Evolutionary conservation across 1,140 invertebrate genomes (phyloP).

Genomic region (Campoletis sonorensis): DNA sequence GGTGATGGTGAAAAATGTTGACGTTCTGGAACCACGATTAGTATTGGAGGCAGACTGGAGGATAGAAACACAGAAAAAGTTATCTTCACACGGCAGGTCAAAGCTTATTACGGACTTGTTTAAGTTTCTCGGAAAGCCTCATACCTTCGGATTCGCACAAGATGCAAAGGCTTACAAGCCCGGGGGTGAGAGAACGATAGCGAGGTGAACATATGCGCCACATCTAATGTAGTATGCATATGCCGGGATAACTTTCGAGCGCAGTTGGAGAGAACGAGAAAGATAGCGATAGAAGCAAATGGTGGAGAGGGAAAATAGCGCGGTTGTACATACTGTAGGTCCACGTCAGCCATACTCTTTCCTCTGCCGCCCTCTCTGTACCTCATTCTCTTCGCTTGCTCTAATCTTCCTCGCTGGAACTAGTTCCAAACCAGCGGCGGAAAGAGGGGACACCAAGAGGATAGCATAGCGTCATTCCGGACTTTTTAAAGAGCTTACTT

Average conservation of each 20-base stretch:
- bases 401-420: slow-evolving; percentile 31
- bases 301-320: background rate
- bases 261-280: slow-evolving; percentile 2
- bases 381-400: slow-evolving; percentile 19
- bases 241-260: slow-evolving; percentile 27
- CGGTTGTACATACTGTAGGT: slow-evolving; percentile 13
- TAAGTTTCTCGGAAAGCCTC: slow-evolving; percentile 22
- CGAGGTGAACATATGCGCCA: slow-evolving; percentile 6
- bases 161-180: slow-evolving; percentile 7
- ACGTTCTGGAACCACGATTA: background rate
- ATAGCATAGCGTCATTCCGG: slow-evolving; percentile 28
- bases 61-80: slow-evolving; percentile 9
- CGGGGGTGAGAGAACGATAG: slow-evolving; percentile 23
- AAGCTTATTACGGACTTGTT: slow-evolving; percentile 19
- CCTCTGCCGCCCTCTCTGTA: background rate
- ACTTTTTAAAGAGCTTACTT: slow-evolving; percentile 43
- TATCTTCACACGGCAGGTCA: background rate
- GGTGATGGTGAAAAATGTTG: background rate
- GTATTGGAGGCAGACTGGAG: background rate
- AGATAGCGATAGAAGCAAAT: background rate
- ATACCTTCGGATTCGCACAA: background rate
- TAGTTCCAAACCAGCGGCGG: slow-evolving; percentile 7
- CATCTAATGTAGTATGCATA: slow-evolving; percentile 25
- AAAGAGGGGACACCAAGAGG: background rate
- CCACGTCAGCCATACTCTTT: slow-evolving; percentile 18